Conservation (phyloP, 2,888 invertebrate species). For the Rhagium mordax region DNA sequence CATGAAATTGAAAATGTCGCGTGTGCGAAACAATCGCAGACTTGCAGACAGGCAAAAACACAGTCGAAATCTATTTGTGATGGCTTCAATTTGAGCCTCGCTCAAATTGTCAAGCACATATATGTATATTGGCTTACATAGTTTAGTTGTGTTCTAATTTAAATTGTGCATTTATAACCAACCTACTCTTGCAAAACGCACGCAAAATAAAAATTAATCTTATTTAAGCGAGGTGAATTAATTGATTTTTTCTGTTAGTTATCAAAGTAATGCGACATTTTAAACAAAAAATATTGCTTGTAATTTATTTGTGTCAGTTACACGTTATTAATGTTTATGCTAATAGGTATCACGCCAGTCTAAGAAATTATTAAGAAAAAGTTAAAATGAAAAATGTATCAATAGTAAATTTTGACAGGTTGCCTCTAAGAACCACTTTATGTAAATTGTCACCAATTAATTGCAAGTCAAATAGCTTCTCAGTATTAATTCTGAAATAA, state of each 20-base stretch:
- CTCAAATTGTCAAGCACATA: constrained; percentile 1
- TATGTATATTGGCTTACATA: constrained; percentile 3
- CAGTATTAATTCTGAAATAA: no score
- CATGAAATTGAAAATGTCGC: constrained; percentile 14
- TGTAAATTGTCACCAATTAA: no score
- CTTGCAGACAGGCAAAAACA: constrained; percentile 23
- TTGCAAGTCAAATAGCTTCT: no score
- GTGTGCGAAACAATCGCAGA: neutral
- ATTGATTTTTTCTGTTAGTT: neutral
- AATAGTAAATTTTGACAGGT: no score
- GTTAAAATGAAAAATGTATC: no score
- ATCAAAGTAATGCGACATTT: neutral
- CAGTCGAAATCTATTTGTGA: constrained; percentile 18
- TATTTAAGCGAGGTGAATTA: neutral
- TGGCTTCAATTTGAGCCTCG: constrained; percentile 17
- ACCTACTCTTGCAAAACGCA: neutral
- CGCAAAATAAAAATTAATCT: neutral
- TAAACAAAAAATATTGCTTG: no score
- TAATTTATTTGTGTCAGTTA: no score
- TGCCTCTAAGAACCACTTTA: no score
- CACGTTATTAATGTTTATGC: no score
- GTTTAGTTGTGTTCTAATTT: neutral
- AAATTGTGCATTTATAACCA: neutral
- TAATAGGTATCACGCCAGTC: no score
- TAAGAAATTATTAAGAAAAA: no score